Conservation (phyloP, 2,113 vertebrate species). For the Cisticola juncidis region DNA sequence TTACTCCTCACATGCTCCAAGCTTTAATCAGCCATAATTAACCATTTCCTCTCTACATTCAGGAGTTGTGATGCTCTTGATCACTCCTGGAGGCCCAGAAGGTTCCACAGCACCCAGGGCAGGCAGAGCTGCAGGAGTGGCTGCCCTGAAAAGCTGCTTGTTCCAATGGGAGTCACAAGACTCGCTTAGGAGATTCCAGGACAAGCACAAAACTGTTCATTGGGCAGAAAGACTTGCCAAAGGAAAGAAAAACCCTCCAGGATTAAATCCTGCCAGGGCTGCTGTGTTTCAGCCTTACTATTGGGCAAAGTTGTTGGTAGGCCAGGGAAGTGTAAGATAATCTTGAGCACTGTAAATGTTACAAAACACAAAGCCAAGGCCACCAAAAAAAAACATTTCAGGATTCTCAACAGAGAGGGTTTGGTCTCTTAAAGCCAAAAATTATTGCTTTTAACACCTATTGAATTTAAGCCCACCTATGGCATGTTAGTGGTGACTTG, state of each 20-base stretch:
- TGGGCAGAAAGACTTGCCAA: neutral
- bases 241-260: neutral
- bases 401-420: neutral
- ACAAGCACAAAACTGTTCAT: conserved; percentile 38
- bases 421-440: neutral
- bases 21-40: neutral
- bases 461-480: neutral
- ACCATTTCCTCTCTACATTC: neutral
- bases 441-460: neutral
- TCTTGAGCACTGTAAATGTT: neutral
- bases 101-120: neutral
- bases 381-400: neutral
- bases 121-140: neutral
- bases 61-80: neutral
- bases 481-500: neutral
- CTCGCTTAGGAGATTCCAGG: conserved; percentile 33
- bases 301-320: conserved; percentile 10
- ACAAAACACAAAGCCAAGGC: conserved; percentile 5
- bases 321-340: neutral
- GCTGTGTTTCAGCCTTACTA: neutral
- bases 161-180: conserved; percentile 59
- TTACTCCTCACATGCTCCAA: neutral
- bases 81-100: neutral
- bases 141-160: conserved; percentile 56
- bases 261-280: neutral